Percentiles rank a stretch among this genome's conserved stretches.
These are phyloP conservation scores for Chaetophractus vellerosus DNA, from an alignment of 2,797 vertebrate genomes.

Conservation along the genomic window DNA sequence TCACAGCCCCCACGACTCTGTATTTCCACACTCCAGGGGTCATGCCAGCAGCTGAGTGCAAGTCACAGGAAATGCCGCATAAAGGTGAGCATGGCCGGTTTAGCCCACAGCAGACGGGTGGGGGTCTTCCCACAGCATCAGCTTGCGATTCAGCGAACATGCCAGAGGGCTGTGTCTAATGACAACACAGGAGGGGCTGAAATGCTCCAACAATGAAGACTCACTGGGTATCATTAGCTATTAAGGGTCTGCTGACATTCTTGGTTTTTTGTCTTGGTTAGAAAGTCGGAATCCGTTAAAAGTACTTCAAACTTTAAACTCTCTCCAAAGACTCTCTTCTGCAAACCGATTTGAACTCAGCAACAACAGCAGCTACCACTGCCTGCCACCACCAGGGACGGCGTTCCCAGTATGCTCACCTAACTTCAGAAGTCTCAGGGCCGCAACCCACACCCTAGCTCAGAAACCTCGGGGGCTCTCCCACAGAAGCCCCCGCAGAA, in stretches of 20 bases:
- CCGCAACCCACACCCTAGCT: fast-evolving
- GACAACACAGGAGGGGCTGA: not conserved
- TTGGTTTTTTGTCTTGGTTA: not conserved
- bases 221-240: not conserved
- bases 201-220: not conserved
- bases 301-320: not conserved
- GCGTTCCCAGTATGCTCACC: not conserved
- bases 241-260: not conserved
- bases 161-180: not conserved
- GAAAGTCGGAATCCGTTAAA: not conserved
- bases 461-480: fast-evolving
- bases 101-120: fast-evolving
- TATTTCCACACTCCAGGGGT: not conserved
- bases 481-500: fast-evolving
- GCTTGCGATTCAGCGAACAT: not conserved
- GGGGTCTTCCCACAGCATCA: not conserved
- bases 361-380: fast-evolving
- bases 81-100: not conserved
- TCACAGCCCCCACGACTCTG: not conserved
- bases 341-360: not conserved
- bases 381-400: fast-evolving
- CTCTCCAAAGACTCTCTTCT: not conserved
- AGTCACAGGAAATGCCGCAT: fast-evolving
- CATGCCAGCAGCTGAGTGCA: not conserved
- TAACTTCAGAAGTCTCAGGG: too few relatives aligned